A percentile compares a stretch with the other conserved stretches of the same genome.
Conservation (phyloP, 2,797 vertebrate species). For the Champsocephalus gunnari region DNA sequence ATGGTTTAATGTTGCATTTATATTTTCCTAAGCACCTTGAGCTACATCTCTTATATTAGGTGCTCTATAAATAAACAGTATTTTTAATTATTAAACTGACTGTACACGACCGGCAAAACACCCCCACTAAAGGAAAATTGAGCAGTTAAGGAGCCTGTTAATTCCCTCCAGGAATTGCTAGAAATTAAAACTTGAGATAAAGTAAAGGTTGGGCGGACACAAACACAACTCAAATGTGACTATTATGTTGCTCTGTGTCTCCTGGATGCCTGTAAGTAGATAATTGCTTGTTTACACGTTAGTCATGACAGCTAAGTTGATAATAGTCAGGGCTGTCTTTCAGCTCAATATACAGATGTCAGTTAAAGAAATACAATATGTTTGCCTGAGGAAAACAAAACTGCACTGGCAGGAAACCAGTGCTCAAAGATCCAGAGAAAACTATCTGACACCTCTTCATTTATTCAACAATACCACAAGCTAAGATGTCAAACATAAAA, state of each 20-base stretch:
- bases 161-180: background rate
- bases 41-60: no score
- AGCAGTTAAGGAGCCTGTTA: background rate
- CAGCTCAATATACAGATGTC: background rate
- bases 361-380: conserved; percentile 5
- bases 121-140: background rate
- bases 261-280: no score
- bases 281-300: no score
- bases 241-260: no score
- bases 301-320: no score
- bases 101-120: background rate
- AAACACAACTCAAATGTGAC: no score
- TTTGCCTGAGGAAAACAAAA: background rate
- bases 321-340: no score
- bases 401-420: conserved; percentile 5
- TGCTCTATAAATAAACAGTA: no score
- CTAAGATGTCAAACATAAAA: conserved; percentile 23
- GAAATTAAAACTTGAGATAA: background rate
- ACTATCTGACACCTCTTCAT: conserved; percentile 22
- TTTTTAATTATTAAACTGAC: no score
- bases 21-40: no score
- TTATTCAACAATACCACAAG: conserved; percentile 31
- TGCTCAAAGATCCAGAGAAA: conserved; percentile 14
- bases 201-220: no score
- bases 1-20: no score